Evolutionary conservation across 2,797 vertebrate species (phyloP), one percentile per base, ranked within the genome.

Genomic region (Lindbergichthys nudifrons): DNA sequence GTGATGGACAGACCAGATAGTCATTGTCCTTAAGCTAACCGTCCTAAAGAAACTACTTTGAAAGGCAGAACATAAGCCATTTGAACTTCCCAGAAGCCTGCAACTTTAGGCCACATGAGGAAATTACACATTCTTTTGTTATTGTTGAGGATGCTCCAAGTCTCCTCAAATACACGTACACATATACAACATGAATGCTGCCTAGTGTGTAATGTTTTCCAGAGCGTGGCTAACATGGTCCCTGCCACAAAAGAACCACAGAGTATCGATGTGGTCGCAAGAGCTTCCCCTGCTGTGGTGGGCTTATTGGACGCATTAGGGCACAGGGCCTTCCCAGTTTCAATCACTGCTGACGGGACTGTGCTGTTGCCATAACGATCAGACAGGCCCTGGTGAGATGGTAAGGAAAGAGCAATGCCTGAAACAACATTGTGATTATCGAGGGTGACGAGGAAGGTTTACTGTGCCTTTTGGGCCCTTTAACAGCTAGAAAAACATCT

Each of bases 141-240:
- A 85, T 88, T 90, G 81, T 87, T 89, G 80, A 86, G 69, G 84
- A 89, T 77, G 62, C 66, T 86, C 86, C 83, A 90, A 84, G 79
- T 80, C 81, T 80, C 54, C 65, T 88, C 69, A 73, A 87, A 84
- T 72, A 76, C 72, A 73, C 57, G 65, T 76, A 56, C 80, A 85
- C 82, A 81, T 70, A 78, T 79, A 69, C 66, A 87, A 84, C 77
- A 85, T 73, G 71, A 87, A 87, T 36, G 73, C 75, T 73, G 88
- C 76, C 73, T 71, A 74, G 67, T 68, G 85, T 89, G 88, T 92
- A 91, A 93, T 90, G 88, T 88, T 92, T 94, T 94, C 93, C 92
- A 93, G 85, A 92, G 86, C 82, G 85, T 63, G 80, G 89, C 86
- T 80, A 87, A 86, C 70, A 83, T 88, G 77, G 81, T 77, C 81